Evolutionary conservation across 2,113 vertebrate genomes (phyloP), one percentile per base, ranked within the genome.

Genomic region (Lathamus discolor): DNA sequence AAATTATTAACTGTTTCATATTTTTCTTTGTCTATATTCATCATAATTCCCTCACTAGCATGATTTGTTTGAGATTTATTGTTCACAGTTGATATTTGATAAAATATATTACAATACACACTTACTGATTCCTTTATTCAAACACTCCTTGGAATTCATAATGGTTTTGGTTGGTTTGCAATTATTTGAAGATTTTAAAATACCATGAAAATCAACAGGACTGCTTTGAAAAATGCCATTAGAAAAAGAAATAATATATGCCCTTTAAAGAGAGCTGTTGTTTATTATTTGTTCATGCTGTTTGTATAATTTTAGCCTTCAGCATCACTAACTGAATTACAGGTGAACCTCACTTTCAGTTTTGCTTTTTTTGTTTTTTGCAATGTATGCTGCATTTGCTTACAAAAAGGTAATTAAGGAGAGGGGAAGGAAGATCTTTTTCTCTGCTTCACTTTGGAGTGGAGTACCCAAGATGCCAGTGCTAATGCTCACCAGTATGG

Each of bases 301-400:
- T 87, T 96, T 73, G 29, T 84, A 39, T 93, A n/a, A 95, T 95
- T 97, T 97, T 91, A 96, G 87, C 90, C 78, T 97, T 97, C 75
- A 90, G 86, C 83, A 81, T 73, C 91, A 49, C 62, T 88, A 80
- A 92, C 43, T 79, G 84, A 95, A 83, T 95, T 83, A 72, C 59
- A 97, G 52, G 77, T 94, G 82, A 95, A 94, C 46, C 61, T 90
- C 52, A 49, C 51, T 84, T 92, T 94, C 70, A 67, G 75, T 95
- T 96, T 74, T 81, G 62, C 73, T 41, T 41, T 41, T 14, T 43
- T 79, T 66, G 70, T 86, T 95, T 66, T 76, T 57, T 57, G 18
- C 19, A 33, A 10, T 77, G 91, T 83, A 37, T 68, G 86, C 44
- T 92, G 12, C 67, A 61, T 86, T 92, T 97, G 94, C 35, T 76